Base-by-base conservation (phyloP, 2,113 vertebrate genomes). In the Percopsis transmontana region DNA sequence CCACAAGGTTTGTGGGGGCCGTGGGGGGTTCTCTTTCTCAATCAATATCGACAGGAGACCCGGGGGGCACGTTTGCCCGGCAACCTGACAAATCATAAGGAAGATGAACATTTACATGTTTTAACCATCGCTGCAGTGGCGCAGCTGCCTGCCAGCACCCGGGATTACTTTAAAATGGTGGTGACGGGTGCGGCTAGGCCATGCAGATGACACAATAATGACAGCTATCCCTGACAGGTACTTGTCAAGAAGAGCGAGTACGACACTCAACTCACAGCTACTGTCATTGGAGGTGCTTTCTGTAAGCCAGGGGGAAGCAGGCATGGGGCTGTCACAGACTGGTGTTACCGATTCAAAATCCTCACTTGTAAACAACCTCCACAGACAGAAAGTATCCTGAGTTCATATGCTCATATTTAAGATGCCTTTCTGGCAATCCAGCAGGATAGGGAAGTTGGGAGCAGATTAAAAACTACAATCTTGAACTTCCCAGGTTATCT, bases 201-300 rank as follows among this genome's bases (percentile, higher is more conserved):
- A 20, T 19, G 54, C 53, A 7, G 67, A 72, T 81, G 82, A 82
- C 83, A 79, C 70, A 75, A 48, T 42, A 54, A 65, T 84, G 86
- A 84, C 77, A 64, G 73, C 24, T 61, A 45, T 47, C 58, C 60
- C 67, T 86, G 85, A 87, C 83, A 86, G 65, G 23, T 64, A 66
- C 24, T 73, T 77, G 71, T 87, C 85, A 90, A 63, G 50, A 70
- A 62, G 76, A 27, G 68, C 71, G 70, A 69, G 70, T 74, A 70
- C 79, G 44, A 57, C 53, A 42, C 54, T 81, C 69, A 54, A 68
- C 70, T 76, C 72, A 39, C 74, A 63, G 71, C 66, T 64, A 77
- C 76, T 73, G 74, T 84, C 79, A 86, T 82, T 85, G 82, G 69
- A 76, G 77, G 79, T 81, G 80, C 68, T 83, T 77, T 68, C 74